These are phyloP conservation scores for Hylaeus anthracinus DNA, from an alignment of 1,140 invertebrate genomes.

Conservation along the genomic window DNA sequence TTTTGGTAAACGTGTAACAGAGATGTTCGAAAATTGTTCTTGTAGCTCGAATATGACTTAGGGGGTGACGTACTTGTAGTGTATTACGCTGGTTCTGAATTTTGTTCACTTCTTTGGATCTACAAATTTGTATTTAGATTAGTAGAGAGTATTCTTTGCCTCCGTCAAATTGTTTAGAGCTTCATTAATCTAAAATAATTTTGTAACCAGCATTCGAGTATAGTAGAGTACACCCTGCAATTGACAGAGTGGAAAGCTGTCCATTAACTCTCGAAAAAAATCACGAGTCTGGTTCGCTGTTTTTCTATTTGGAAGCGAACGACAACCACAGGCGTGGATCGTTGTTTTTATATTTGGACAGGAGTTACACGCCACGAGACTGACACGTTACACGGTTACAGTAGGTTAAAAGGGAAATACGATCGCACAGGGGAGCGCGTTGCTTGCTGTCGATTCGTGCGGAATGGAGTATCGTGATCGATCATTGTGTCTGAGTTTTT, in stretches of 20 bases:
- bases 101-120: no score
- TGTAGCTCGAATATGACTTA: no score
- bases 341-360: conserved; percentile 29
- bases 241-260: background rate
- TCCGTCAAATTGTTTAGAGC: no score
- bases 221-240: no score
- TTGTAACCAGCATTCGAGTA: no score
- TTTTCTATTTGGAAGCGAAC: background rate
- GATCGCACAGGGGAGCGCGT: background rate
- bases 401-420: background rate
- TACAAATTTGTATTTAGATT: no score
- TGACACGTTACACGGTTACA: conserved; percentile 20
- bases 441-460: conserved; percentile 1
- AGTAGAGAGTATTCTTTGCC: no score
- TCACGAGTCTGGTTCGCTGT: background rate
- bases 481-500: background rate
- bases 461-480: background rate
- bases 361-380: background rate
- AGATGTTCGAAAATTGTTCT: no score
- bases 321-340: background rate
- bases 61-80: no score
- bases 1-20: no score
- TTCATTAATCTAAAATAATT: no score
- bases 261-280: background rate
- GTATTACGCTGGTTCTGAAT: no score